Evolutionary conservation across 2,888 invertebrate species (phyloP), one percentile per base, ranked within the genome.

Genomic region (Andricus quercusramuli): DNA sequence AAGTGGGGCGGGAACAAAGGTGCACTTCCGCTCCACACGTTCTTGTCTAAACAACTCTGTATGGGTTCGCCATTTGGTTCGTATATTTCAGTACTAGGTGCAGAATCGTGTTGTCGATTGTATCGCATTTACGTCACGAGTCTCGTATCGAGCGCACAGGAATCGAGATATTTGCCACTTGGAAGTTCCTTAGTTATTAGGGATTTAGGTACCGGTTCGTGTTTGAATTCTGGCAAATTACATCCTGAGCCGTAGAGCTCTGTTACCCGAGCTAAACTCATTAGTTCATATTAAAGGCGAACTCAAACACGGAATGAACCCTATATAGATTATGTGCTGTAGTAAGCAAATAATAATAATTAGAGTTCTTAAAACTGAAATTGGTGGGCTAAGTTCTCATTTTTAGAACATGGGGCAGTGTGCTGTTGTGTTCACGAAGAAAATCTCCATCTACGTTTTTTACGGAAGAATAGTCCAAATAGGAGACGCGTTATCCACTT

Each of bases 211-310:
- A 29, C 47, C 47, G 25, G 44, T 47, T 47, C 44, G 25, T 68
- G 41, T 68, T 68, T 68, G 68, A 68, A 68, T 68, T 68, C 25
- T 25, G 47, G 47, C 17, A 68, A 68, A 68, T 68, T 68, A 68
- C 68, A 68, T 44, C 17, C 44, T 47, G 15, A 44, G 47, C 17
- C 17, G 15, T 68, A 37, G 13, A 44, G 44, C 44, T 68, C 44
- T 47, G 25, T 41, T 68, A 25, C 41, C 9, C 44, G 47, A 68
- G 47, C 25, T 68, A 25, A 68, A 47, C n/a, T 68, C 68, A 68
- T 67, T 67, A 67, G 41, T 67, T 67, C 15, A 67, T 44, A 47
- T 68, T 68, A n/a, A 22, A 44, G 47, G 17, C 17, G 20, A 68
- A 47, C 47, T 25, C 68, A n/a, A 22, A 44, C 15, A 22, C 17